phyloP scores from a whole-genome alignment of 2,797 vertebrate species.

The Acridotheres tristis region DNA sequence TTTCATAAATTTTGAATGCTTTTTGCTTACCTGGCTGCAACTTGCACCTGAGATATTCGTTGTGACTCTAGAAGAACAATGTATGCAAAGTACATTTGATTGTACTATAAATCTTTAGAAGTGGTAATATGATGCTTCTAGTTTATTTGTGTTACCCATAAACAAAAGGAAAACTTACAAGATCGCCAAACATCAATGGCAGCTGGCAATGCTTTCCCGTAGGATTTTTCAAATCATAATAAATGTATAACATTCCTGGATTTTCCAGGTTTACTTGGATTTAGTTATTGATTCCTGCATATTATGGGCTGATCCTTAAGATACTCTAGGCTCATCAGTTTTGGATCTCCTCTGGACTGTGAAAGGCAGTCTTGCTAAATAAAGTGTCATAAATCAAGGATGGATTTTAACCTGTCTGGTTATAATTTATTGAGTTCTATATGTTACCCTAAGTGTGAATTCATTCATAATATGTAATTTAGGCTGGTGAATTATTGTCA shows the following conservation, averaged over 20 bases:
- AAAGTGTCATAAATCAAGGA: neutral
- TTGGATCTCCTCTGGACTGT: neutral
- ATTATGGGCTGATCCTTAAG: neutral
- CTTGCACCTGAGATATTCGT: neutral
- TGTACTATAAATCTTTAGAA: neutral
- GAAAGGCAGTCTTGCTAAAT: neutral
- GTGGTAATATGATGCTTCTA: neutral
- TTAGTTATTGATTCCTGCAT: neutral
- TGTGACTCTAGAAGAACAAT: neutral
- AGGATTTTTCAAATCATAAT: neutral
- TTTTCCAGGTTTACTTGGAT: neutral
- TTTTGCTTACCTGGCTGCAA: neutral
- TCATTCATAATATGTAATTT: neutral
- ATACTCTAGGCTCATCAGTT: neutral
- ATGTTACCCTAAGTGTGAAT: neutral
- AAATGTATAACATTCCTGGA: neutral
- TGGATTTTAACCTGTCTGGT: neutral
- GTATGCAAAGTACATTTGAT: neutral
- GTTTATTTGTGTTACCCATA: neutral
- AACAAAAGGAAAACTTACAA: neutral
- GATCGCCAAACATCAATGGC: neutral
- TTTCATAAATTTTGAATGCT: neutral
- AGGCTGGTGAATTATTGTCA: neutral
- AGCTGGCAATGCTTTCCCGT: neutral
- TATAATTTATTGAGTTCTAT: neutral